Percentiles rank a stretch among this genome's conserved stretches.
Conservation (phyloP, 2,888 invertebrate species). For the Thera britannica region DNA sequence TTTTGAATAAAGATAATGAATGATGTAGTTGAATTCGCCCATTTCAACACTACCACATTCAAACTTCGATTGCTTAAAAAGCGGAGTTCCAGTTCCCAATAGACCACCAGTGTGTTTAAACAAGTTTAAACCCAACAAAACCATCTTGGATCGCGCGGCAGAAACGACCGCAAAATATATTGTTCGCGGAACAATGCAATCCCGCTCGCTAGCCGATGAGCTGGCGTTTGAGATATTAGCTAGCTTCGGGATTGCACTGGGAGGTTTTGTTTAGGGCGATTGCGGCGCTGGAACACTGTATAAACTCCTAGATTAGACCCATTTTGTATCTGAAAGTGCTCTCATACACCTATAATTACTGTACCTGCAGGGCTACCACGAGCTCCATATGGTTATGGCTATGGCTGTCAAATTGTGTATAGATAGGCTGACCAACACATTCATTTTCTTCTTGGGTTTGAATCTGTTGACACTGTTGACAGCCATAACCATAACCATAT, state of each 20-base stretch:
- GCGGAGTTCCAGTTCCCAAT: conserved; percentile 3
- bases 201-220: conserved; percentile 23
- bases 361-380: no score
- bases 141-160: conserved; percentile 23
- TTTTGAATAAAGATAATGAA: no score
- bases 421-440: no score
- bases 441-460: no score
- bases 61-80: no score
- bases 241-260: conserved; percentile 18
- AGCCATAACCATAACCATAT: no score
- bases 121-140: conserved; percentile 12
- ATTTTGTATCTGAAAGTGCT: neutral
- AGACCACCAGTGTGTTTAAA: neutral
- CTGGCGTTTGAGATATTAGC: conserved; percentile 33
- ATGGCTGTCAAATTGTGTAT: no score
- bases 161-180: conserved; percentile 28
- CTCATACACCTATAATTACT: neutral
- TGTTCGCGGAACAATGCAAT: conserved; percentile 27
- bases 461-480: no score
- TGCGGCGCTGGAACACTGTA: conserved; percentile 8
- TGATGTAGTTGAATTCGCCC: no score
- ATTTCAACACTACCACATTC: no score
- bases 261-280: conserved; percentile 19
- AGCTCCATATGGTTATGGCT: no score
- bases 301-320: neutral